phyloP scores from a whole-genome alignment of 2,797 vertebrate species.

The Sibirionetta formosa region DNA sequence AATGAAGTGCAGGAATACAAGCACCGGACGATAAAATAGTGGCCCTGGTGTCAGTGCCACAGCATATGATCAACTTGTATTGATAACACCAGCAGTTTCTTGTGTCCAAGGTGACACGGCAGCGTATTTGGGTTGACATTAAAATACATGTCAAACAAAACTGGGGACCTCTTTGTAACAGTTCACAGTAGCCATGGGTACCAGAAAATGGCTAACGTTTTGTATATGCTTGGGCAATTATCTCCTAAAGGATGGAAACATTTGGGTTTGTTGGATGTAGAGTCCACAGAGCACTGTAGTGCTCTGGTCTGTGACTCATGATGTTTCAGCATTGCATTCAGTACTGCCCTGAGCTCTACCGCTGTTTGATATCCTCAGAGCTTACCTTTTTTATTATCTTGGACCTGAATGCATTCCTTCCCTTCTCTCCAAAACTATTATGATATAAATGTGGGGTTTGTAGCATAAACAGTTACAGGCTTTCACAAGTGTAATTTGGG shows the following conservation, averaged over 20 bases:
- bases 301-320: neutral
- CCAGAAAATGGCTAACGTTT: neutral
- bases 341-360: neutral
- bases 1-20: neutral
- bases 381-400: neutral
- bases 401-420: neutral
- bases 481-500: conserved; percentile 5
- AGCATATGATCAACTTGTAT: neutral
- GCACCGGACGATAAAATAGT: neutral
- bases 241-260: neutral
- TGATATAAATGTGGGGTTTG: neutral
- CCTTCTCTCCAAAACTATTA: neutral
- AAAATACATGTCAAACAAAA: neutral
- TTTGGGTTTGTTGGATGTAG: neutral
- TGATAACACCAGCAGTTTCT: neutral
- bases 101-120: neutral
- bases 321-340: neutral
- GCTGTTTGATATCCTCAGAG: neutral
- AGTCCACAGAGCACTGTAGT: neutral
- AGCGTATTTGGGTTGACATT: neutral
- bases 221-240: neutral
- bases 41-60: neutral
- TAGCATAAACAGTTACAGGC: neutral
- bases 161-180: neutral
- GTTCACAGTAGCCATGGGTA: neutral